Conservation (phyloP, 2,888 invertebrate species). For the Doris montereyensis region DNA sequence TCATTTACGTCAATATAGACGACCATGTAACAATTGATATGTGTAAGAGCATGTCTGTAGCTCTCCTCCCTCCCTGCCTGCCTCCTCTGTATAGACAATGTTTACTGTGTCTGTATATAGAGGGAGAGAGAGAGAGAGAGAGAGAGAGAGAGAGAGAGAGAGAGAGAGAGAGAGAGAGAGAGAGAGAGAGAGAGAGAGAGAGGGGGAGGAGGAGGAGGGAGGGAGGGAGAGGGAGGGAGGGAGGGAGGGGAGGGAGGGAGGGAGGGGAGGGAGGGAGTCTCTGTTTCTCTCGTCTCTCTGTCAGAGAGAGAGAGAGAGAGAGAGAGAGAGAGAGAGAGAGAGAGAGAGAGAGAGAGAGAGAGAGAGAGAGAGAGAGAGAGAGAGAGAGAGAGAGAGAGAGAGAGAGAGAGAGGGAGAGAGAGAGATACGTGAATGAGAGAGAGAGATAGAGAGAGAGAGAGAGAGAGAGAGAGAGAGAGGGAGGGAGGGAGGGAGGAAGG, state of each 20-base stretch:
- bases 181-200: background rate
- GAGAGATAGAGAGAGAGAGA: background rate
- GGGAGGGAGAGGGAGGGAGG: background rate
- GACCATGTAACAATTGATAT: too few species aligned
- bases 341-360: background rate
- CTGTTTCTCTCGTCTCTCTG: too few species aligned
- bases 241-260: too few species aligned
- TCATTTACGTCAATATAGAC: too few species aligned
- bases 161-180: background rate
- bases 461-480: background rate
- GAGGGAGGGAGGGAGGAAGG: background rate
- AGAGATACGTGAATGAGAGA: background rate
- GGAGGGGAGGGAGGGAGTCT: background rate
- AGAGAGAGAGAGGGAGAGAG: conserved; percentile 25
- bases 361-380: conserved; percentile 22
- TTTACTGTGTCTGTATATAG: too few species aligned
- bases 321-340: conserved; percentile 13
- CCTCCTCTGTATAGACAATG: background rate
- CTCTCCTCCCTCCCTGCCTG: too few species aligned
- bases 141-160: too few species aligned
- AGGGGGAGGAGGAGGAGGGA: background rate
- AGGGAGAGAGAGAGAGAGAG: too few species aligned
- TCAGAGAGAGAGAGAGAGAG: conserved; percentile 2
- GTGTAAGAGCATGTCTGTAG: too few species aligned
- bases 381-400: conserved; percentile 21